A percentile compares a stretch with the other conserved stretches of the same genome.
Evolutionary conservation across 2,888 invertebrate species (phyloP).

Genomic region (Glyphotaelius pellucidus): DNA sequence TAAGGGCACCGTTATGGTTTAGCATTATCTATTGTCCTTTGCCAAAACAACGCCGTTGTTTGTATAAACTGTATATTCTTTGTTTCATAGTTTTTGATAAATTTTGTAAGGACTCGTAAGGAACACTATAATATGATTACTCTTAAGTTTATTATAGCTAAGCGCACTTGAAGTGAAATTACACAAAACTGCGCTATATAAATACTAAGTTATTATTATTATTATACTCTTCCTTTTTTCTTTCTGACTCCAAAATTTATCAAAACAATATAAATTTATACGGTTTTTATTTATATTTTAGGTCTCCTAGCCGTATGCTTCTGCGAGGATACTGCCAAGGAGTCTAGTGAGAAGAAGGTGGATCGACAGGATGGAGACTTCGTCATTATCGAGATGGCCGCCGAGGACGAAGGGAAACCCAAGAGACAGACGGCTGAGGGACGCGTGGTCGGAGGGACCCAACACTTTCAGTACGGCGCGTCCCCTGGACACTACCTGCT

Average conservation of each 20-base stretch:
- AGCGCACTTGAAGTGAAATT: too few relatives aligned
- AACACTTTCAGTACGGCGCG: conserved; percentile 63
- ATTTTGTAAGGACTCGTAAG: too few relatives aligned
- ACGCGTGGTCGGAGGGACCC: conserved; percentile 54
- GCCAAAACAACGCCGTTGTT: too few relatives aligned
- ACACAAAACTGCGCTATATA: too few relatives aligned
- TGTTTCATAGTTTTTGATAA: too few relatives aligned
- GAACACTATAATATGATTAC: too few relatives aligned
- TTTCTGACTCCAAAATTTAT: background rate
- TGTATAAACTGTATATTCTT: too few relatives aligned
- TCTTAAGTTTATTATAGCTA: too few relatives aligned
- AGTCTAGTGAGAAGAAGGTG: background rate
- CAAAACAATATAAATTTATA: background rate
- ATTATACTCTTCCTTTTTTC: too few relatives aligned
- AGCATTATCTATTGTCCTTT: too few relatives aligned
- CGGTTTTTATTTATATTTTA: conserved; percentile 42
- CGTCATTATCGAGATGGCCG: conserved; percentile 46
- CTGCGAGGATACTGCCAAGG: conserved; percentile 54
- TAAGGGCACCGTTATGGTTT: too few relatives aligned
- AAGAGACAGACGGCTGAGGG: conserved; percentile 62
- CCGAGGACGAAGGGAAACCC: conserved; percentile 47
- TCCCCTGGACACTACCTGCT: conserved; percentile 65
- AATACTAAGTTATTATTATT: too few relatives aligned
- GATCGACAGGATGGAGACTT: conserved; percentile 38
- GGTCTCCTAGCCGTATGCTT: conserved; percentile 51